Conservation (phyloP, 2,888 invertebrate genomes). For the Sialis fuliginosa region DNA sequence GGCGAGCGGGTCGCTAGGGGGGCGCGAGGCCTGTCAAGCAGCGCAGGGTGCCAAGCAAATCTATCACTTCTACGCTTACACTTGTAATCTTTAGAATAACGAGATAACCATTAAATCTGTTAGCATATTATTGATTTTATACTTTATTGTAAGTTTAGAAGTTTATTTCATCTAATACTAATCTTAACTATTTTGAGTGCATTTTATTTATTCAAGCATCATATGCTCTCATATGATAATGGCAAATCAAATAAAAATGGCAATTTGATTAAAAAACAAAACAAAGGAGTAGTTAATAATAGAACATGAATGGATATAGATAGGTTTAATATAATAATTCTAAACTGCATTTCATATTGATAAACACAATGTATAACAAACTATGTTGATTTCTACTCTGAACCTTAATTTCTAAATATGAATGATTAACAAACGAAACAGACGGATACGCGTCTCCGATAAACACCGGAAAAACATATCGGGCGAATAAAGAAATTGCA, state of each 20-base stretch:
- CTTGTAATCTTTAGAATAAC: background rate
- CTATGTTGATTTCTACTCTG: too few relatives aligned
- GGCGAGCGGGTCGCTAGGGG: background rate
- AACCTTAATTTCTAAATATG: too few relatives aligned
- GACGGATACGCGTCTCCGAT: too few relatives aligned
- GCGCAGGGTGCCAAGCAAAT: slow-evolving; percentile 6
- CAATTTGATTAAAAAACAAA: background rate
- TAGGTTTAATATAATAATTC: too few relatives aligned
- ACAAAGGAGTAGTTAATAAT: too few relatives aligned
- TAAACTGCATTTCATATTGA: too few relatives aligned
- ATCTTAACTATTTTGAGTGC: background rate
- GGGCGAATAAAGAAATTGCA: too few relatives aligned
- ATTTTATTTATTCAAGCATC: background rate
- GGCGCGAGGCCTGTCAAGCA: slow-evolving; percentile 4
- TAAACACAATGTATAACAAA: too few relatives aligned
- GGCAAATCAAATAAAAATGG: background rate
- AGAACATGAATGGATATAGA: too few relatives aligned
- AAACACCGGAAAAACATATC: too few relatives aligned
- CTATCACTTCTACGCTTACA: slow-evolving; percentile 1
- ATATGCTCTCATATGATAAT: background rate
- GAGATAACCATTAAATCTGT: slow-evolving; percentile 1
- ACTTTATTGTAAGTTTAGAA: slow-evolving; percentile 5
- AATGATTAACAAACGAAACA: too few relatives aligned
- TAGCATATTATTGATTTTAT: background rate
- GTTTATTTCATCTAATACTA: background rate